Percentiles rank a stretch among this genome's conserved stretches.
Evolutionary conservation across 2,797 vertebrate genomes (phyloP).

Genomic region (Zenarchopterus dispar): DNA sequence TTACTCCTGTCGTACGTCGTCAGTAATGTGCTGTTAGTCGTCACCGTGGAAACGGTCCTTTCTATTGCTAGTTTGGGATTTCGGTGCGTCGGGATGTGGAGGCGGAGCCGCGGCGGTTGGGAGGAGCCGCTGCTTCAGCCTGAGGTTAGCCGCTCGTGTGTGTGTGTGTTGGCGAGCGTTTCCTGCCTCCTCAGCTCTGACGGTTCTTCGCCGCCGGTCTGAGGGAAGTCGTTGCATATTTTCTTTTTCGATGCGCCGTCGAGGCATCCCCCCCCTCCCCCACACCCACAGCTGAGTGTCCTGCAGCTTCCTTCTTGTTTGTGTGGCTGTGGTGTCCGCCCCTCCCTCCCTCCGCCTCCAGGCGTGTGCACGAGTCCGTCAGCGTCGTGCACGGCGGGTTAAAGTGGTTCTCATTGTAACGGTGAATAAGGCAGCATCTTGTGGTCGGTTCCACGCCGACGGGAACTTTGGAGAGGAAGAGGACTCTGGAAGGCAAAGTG

Average conservation of each 20-base stretch:
- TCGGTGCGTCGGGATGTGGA: slow-evolving; percentile 44
- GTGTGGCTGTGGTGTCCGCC: slow-evolving; percentile 33
- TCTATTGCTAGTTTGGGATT: slow-evolving; percentile 51
- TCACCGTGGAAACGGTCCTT: slow-evolving; percentile 48
- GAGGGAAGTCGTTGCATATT: slow-evolving; percentile 75
- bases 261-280: slow-evolving; percentile 56
- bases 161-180: slow-evolving; percentile 25
- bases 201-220: slow-evolving; percentile 35
- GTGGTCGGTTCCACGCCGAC: slow-evolving; percentile 43
- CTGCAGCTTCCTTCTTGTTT: slow-evolving; percentile 31
- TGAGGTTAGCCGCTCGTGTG: slow-evolving; percentile 51
- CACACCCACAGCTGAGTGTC: slow-evolving; percentile 54
- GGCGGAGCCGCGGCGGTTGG: slow-evolving; percentile 52
- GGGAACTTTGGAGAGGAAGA: slow-evolving; percentile 31
- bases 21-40: slow-evolving; percentile 68
- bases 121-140: slow-evolving; percentile 51
- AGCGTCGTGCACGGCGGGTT: slow-evolving; percentile 35
- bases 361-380: slow-evolving; percentile 41
- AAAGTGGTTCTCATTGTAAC: slow-evolving; percentile 57
- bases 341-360: slow-evolving; percentile 35
- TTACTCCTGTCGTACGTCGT: slow-evolving; percentile 48
- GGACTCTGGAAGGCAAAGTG: slow-evolving; percentile 67
- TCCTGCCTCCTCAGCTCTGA: slow-evolving; percentile 47
- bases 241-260: slow-evolving; percentile 58
- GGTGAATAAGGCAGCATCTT: slow-evolving; percentile 83